phyloP scores from a whole-genome alignment of 2,113 vertebrate genomes.

The Alligator sinensis region DNA sequence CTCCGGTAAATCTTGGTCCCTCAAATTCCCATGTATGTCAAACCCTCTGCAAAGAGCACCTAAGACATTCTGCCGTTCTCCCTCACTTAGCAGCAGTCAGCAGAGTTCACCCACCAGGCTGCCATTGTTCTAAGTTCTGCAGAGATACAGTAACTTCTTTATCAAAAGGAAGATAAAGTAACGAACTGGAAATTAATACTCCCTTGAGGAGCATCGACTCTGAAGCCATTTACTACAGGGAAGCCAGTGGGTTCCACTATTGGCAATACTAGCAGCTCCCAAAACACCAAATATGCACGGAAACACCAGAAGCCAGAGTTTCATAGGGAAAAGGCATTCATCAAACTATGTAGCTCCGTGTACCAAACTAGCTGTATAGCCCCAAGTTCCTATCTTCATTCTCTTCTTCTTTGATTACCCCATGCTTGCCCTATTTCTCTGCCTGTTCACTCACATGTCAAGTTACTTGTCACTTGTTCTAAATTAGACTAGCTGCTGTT shows the following conservation, averaged over 20 bases:
- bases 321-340: neutral
- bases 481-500: neutral
- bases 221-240: neutral
- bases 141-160: neutral
- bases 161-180: neutral
- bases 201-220: neutral
- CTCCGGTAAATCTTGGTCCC: neutral
- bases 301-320: neutral
- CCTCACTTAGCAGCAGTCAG: neutral
- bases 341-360: neutral
- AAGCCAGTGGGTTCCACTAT: neutral
- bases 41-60: neutral
- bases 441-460: neutral
- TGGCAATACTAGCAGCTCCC: neutral
- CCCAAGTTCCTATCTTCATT: neutral
- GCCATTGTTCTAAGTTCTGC: neutral
- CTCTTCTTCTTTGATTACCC: neutral
- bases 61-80: accelerated
- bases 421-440: neutral
- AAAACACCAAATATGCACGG: neutral
- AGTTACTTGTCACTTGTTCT: neutral
- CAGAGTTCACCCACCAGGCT: accelerated
- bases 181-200: neutral
- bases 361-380: neutral
- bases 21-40: neutral